Conservation (phyloP, 2,888 invertebrate species). For the Tiliacea citrago region DNA sequence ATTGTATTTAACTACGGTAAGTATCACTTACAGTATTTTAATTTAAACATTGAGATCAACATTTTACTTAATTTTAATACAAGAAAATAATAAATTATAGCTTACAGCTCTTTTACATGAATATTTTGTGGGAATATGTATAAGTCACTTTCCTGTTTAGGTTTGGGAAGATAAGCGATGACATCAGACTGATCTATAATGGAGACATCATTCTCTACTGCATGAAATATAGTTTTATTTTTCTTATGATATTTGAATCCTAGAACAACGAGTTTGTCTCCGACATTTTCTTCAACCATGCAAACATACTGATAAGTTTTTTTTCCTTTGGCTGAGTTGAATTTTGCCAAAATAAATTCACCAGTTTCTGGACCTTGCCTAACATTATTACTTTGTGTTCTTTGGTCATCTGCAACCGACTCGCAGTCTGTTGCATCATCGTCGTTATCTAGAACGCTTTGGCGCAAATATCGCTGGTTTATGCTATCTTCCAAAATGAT, state of each 20-base stretch:
- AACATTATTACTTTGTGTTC: conserved; percentile 9
- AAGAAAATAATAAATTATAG: no score
- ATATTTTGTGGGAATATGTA: no score
- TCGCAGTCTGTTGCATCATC: conserved; percentile 17
- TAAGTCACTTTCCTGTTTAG: no score
- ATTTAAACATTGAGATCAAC: no score
- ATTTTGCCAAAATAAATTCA: conserved; percentile 24
- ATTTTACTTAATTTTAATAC: no score
- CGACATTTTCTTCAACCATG: conserved; percentile 14
- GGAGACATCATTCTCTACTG: conserved; percentile 13
- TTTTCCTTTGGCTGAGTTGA: conserved; percentile 18
- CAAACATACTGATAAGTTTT: conserved; percentile 18
- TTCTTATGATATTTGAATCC: conserved; percentile 17
- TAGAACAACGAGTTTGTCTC: conserved; percentile 20
- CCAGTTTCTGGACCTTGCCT: conserved; percentile 15
- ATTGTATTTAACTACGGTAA: no score
- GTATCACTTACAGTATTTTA: no score
- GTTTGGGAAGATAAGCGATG: no score
- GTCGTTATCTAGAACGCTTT: conserved; percentile 23
- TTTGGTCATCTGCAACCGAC: conserved; percentile 24
- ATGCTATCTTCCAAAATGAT: no score
- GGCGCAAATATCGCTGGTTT: no score
- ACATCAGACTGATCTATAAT: conserved; percentile 20
- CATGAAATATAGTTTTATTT: conserved; percentile 14
- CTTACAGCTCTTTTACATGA: no score